phyloP scores from a whole-genome alignment of 2,888 invertebrate species.

The Polyploca ridens region DNA sequence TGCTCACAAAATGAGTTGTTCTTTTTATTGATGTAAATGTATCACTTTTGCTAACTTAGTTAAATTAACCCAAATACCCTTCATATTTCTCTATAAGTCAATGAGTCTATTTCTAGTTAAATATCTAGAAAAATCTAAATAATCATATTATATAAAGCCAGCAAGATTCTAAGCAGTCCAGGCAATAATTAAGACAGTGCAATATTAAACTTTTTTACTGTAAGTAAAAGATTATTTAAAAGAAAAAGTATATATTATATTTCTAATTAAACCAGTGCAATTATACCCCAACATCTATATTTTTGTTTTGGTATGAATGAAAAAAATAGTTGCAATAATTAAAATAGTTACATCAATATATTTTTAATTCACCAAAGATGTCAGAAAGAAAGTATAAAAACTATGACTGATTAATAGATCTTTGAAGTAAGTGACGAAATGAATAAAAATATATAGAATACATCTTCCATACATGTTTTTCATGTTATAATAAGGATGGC shows the following conservation, averaged over 20 bases:
- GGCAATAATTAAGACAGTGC: constrained; percentile 75
- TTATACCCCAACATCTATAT: constrained; percentile 55
- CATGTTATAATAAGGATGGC: constrained; percentile 47
- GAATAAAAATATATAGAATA: constrained; percentile 30
- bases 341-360: constrained; percentile 22
- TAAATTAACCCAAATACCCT: background rate
- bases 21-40: background rate
- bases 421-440: constrained; percentile 43
- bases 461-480: constrained; percentile 57
- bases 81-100: constrained; percentile 7
- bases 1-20: background rate
- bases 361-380: constrained; percentile 73
- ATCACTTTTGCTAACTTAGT: background rate
- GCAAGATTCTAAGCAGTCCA: constrained; percentile 48
- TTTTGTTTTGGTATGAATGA: constrained; percentile 28
- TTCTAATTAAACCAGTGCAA: constrained; percentile 69
- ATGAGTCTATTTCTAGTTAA: constrained; percentile 12
- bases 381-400: constrained; percentile 47
- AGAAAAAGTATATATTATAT: constrained; percentile 55
- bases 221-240: constrained; percentile 70
- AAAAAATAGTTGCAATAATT: constrained; percentile 45
- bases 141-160: constrained; percentile 30
- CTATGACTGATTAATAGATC: constrained; percentile 48
- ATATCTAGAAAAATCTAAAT: constrained; percentile 12
- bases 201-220: constrained; percentile 78